Percentiles rank a stretch among this genome's conserved stretches.
These are phyloP conservation scores for Formica aserva DNA, from an alignment of 2,888 invertebrate species.

Conservation along the genomic window DNA sequence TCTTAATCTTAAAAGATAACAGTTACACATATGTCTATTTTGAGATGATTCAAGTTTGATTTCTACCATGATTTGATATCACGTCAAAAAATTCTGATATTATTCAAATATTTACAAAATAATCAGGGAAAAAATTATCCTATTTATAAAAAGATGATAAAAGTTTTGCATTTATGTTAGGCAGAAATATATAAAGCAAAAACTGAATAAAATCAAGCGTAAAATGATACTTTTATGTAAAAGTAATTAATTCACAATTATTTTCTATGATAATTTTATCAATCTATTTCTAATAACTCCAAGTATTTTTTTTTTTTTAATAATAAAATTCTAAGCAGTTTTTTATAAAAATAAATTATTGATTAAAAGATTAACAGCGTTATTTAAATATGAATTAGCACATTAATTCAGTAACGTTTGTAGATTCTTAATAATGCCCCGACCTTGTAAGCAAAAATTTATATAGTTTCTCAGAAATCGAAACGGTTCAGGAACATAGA, in stretches of 20 bases:
- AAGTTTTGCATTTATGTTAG: neutral
- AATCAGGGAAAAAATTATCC: neutral
- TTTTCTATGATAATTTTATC: neutral
- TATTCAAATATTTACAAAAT: neutral
- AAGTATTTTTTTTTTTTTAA: neutral
- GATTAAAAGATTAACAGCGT: neutral
- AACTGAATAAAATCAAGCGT: neutral
- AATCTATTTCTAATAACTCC: neutral
- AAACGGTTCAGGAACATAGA: neutral
- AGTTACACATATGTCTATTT: neutral
- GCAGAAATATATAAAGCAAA: neutral
- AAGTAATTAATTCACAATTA: neutral
- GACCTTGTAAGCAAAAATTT: neutral
- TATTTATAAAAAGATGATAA: neutral
- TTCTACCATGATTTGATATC: neutral
- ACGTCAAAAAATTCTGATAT: neutral
- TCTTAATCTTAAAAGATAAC: neutral
- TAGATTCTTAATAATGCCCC: neutral
- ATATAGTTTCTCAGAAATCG: neutral
- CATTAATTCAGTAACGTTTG: neutral
- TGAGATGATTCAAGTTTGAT: neutral
- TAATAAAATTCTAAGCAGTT: neutral
- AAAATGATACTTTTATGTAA: neutral
- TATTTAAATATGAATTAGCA: neutral
- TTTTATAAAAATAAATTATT: neutral